Conservation (phyloP, 2,113 vertebrate species). For the Leucoraja erinaceus region DNA sequence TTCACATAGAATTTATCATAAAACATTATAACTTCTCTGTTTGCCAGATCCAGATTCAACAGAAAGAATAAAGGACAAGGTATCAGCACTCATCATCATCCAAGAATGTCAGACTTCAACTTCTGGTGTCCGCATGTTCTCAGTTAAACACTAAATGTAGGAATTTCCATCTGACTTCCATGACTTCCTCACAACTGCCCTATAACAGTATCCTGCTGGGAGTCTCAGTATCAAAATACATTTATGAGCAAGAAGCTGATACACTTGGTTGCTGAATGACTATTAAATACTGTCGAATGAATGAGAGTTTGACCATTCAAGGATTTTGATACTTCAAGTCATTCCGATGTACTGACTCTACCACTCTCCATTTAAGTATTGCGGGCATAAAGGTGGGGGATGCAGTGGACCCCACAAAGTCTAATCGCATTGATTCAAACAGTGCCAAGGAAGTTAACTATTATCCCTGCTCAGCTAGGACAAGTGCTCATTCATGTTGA, state of each 20-base stretch:
- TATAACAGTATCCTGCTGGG: not conserved
- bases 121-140: not conserved
- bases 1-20: not conserved
- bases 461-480: no score
- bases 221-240: not conserved
- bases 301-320: not conserved
- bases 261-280: not conserved
- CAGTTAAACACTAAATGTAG: not conserved
- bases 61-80: not conserved
- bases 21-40: not conserved
- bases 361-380: no score
- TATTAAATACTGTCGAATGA: not conserved
- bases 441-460: no score
- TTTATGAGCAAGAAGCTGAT: not conserved
- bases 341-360: no score
- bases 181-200: not conserved
- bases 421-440: no score
- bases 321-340: not conserved
- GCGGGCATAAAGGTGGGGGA: no score
- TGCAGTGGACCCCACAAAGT: no score
- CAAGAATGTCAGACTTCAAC: not conserved
- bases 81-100: not conserved
- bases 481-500: no score
- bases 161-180: not conserved
- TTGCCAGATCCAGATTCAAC: not conserved